Evolutionary conservation across 2,797 vertebrate genomes (phyloP).

Genomic region (Melanotaenia parkinsoni): DNA sequence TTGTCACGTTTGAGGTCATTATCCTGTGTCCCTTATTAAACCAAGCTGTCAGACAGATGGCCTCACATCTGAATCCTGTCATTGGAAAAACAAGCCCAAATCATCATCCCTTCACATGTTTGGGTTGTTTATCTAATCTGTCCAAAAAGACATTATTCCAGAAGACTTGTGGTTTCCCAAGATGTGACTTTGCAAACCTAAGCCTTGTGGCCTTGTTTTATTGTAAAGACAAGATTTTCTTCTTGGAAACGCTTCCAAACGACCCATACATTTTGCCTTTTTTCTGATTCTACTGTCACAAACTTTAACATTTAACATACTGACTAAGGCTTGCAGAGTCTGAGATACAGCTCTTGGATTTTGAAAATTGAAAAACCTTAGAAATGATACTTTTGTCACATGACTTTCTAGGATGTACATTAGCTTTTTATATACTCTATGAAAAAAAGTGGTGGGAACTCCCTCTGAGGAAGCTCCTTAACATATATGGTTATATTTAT

Average conservation of each 20-base stretch:
- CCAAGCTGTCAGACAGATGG: background rate
- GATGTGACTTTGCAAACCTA: background rate
- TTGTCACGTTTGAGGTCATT: background rate
- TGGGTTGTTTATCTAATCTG: background rate
- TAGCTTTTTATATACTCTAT: background rate
- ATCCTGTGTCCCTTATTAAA: background rate
- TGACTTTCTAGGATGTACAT: background rate
- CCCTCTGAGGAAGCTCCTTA: background rate
- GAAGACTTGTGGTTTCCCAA: background rate
- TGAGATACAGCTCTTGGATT: background rate
- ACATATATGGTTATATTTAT: background rate
- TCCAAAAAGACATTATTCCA: background rate
- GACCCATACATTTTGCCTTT: background rate
- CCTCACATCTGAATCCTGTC: background rate
- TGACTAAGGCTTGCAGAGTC: background rate
- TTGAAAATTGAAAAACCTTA: background rate
- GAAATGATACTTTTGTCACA: background rate
- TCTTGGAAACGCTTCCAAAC: background rate
- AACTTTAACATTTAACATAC: background rate
- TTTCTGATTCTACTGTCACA: background rate
- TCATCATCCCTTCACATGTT: background rate
- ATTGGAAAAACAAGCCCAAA: background rate
- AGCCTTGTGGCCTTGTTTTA: background rate
- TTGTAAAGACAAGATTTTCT: background rate
- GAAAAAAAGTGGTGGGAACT: background rate